Evolutionary conservation across 2,797 vertebrate species (phyloP).

Genomic region (Calcarius lapponicus): DNA sequence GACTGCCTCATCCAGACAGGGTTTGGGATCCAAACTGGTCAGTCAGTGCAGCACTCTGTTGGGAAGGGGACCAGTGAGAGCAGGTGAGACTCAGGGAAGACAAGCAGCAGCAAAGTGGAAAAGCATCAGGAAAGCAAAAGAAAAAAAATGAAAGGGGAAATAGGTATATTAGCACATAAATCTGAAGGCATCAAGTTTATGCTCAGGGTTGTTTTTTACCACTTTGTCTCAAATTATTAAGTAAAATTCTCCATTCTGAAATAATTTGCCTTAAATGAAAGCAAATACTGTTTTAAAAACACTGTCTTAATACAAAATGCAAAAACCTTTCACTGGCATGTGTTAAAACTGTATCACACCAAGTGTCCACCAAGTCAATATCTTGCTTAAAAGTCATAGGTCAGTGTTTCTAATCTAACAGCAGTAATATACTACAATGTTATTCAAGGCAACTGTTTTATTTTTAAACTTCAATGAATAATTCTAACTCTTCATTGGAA

Average conservation of each 20-base stretch:
- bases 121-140: background rate
- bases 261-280: background rate
- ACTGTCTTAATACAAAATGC: background rate
- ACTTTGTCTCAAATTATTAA: background rate
- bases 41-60: background rate
- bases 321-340: background rate
- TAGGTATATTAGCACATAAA: accelerated
- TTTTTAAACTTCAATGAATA: background rate
- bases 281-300: background rate
- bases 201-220: background rate
- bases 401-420: background rate
- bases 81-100: background rate
- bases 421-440: background rate
- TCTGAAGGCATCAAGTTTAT: background rate
- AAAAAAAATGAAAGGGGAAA: accelerated
- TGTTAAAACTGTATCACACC: background rate
- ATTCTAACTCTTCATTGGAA: background rate
- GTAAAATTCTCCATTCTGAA: background rate
- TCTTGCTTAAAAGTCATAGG: background rate
- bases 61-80: background rate
- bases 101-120: background rate
- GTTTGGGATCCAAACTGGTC: background rate
- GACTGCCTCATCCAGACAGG: no score
- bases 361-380: background rate
- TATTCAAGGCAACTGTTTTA: background rate